Evolutionary conservation across 1,140 invertebrate genomes (phyloP), one percentile per base, ranked within the genome.

Genomic region (Sycobia sp.): DNA sequence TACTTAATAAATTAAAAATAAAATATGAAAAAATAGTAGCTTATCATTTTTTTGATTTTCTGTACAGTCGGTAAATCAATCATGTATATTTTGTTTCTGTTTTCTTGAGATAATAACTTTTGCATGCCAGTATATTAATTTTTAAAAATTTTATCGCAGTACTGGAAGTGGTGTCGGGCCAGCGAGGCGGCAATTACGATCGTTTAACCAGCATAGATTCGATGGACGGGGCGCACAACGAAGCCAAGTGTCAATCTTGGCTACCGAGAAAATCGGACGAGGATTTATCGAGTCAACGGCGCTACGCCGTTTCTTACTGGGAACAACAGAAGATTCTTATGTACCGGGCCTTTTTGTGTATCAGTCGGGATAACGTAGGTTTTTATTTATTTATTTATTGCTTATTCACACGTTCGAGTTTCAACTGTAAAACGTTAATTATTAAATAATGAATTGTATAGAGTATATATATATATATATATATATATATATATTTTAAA

Each of bases 281-380:
- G 0, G n/a, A 34, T 3, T 23, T n/a, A 2, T 1, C 5, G 10
- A 5, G 1, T 1, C 11, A 38, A 0, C 65, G 41, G n/a, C 50
- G 39, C 13, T 78, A 75, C 38, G 43, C 68, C 1, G 62, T 68
- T 2, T 84, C 86, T 29, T 76, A 76, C 2, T 85, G 81, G 73
- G 83, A 84, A 43, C 87, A 90, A 76, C 85, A 86, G 65, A 73
- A 77, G 27, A 82, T 89, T 32, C 78, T 90, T 4, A 84, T 89
- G 34, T 80, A 83, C 18, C 73, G 88, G 32, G 86, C 86, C 11
- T 82, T 87, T 46, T 80, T 86, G 50, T 87, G 85, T 47, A 87
- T 86, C 10, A 79, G 84, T 41, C 80, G 88, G 66, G 88, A 90
- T 74, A 81, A 83, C 56, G 88, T 90, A 75, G 73, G 74, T 67